Conservation (phyloP, 1,140 invertebrate genomes). For the Philopotamus ludificatus region DNA sequence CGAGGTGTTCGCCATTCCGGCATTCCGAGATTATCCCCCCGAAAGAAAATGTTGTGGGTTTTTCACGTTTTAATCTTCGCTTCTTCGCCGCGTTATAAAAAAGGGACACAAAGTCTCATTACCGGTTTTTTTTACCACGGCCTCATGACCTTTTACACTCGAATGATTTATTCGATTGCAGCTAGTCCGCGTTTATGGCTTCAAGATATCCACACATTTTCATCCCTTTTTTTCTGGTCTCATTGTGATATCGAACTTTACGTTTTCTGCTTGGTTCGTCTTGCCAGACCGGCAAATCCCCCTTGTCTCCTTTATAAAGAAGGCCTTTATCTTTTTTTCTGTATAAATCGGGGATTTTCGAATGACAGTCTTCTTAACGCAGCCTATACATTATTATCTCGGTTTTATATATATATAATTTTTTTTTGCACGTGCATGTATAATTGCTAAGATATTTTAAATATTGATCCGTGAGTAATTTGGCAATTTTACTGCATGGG, state of each 20-base stretch:
- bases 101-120: constrained; percentile 23
- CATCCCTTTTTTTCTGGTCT: constrained; percentile 11
- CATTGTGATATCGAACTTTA: constrained; percentile 17
- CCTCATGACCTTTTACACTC: constrained; percentile 18
- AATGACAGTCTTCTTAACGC: constrained; percentile 19
- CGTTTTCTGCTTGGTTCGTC: constrained; percentile 22
- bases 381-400: neutral
- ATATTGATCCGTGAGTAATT: too few species aligned
- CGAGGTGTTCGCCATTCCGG: too few species aligned
- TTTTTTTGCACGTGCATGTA: neutral
- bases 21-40: too few species aligned
- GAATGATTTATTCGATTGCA: constrained; percentile 28
- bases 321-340: constrained; percentile 21
- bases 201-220: constrained; percentile 15
- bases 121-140: constrained; percentile 12
- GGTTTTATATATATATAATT: neutral
- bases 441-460: too few species aligned
- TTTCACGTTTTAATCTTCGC: too few species aligned
- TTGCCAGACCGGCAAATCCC: constrained; percentile 21
- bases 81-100: neutral
- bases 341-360: constrained; percentile 16
- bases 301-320: constrained; percentile 20
- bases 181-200: constrained; percentile 8
- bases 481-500: too few species aligned
- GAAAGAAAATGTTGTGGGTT: too few species aligned